A percentile compares a stretch with the other conserved stretches of the same genome.
Conservation (phyloP, 2,113 vertebrate species). For the Colius striatus region DNA sequence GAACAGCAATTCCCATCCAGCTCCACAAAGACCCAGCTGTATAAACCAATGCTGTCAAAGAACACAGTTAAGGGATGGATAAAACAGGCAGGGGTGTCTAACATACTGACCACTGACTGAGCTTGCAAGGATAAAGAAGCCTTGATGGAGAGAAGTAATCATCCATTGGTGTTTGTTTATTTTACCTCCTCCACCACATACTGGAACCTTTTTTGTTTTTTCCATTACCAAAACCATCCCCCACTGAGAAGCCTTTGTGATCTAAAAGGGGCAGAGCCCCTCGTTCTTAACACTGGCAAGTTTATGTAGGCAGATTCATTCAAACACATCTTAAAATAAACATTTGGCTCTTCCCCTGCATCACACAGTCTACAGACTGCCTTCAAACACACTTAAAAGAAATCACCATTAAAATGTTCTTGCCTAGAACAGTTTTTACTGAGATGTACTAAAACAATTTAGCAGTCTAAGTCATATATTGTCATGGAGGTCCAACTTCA, state of each 20-base stretch:
- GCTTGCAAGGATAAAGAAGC: constrained; percentile 77
- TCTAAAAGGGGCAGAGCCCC: constrained; percentile 43
- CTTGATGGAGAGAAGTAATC: constrained; percentile 85
- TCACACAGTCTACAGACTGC: neutral
- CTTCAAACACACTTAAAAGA: constrained; percentile 39
- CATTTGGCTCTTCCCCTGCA: constrained; percentile 23
- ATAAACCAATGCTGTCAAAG: constrained; percentile 82
- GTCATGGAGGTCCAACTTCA: neutral
- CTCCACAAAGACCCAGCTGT: constrained; percentile 85
- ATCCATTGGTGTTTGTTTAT: constrained; percentile 87
- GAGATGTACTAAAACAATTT: constrained; percentile 35
- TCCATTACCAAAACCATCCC: constrained; percentile 73
- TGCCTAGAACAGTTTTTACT: constrained; percentile 10
- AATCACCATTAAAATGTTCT: constrained; percentile 13
- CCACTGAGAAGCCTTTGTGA: constrained; percentile 73
- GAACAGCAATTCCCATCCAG: constrained; percentile 19
- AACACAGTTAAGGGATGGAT: constrained; percentile 63
- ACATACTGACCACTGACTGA: constrained; percentile 74
- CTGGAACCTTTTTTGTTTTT: constrained; percentile 87
- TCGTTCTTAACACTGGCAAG: constrained; percentile 32
- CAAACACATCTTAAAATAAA: constrained; percentile 69
- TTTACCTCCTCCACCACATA: constrained; percentile 90
- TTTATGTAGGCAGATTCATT: constrained; percentile 65
- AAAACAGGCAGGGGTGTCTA: constrained; percentile 72
- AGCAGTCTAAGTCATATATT: neutral